Conservation (phyloP, 2,113 vertebrate species). For the Otocyon megalotis region DNA sequence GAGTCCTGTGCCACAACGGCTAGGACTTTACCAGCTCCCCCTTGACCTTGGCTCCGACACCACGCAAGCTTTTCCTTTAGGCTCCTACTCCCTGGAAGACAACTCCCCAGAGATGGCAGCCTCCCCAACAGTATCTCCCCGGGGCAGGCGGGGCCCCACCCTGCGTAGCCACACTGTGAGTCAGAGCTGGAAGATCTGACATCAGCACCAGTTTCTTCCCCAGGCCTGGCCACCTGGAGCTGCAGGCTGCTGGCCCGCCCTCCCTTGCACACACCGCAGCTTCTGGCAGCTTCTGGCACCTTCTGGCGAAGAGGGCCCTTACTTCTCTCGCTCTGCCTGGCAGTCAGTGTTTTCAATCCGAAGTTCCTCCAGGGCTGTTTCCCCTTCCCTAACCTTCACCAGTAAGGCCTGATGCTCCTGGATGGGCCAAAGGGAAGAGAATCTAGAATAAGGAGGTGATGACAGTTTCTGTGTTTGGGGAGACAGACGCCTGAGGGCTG, state of each 20-base stretch:
- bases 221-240: background rate
- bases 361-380: slow-evolving; percentile 89
- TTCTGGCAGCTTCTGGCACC: background rate
- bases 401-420: slow-evolving; percentile 91
- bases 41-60: background rate
- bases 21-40: background rate
- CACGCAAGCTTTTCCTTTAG: background rate
- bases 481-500: background rate
- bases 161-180: background rate
- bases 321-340: slow-evolving; percentile 89
- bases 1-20: accelerated
- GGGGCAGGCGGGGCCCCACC: background rate
- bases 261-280: background rate
- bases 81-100: background rate
- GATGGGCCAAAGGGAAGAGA: slow-evolving; percentile 15
- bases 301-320: slow-evolving; percentile 64
- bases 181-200: slow-evolving; percentile 61
- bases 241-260: background rate
- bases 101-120: background rate
- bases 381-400: slow-evolving; percentile 88
- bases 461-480: background rate
- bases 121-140: background rate
- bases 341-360: slow-evolving; percentile 87
- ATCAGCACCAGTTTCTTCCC: slow-evolving; percentile 52
- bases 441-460: background rate